Percentiles rank a stretch among this genome's conserved stretches.
These are phyloP conservation scores for Acleris sparsana DNA, from an alignment of 2,888 invertebrate species.

Conservation along the genomic window DNA sequence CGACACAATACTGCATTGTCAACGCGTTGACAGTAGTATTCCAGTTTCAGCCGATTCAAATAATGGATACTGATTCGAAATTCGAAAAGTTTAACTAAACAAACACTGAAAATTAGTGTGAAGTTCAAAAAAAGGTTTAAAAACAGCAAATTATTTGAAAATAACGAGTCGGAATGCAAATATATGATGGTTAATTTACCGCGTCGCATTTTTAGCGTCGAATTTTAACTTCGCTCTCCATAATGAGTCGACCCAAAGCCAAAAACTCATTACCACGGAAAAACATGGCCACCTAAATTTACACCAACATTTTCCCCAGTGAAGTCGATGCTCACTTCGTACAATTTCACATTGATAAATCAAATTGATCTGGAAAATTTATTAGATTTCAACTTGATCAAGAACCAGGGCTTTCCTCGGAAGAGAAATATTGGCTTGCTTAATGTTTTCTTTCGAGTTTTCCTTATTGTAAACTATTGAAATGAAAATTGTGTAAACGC, in stretches of 20 bases:
- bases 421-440: constrained; percentile 6
- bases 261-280: constrained; percentile 29
- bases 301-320: not conserved
- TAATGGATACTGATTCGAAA: too few species aligned
- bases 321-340: constrained; percentile 2
- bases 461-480: constrained; percentile 5
- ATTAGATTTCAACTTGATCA: constrained; percentile 29
- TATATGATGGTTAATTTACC: constrained; percentile 1
- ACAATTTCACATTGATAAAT: constrained; percentile 15
- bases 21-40: too few species aligned
- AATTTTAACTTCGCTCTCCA: constrained; percentile 22
- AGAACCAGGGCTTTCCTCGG: not conserved
- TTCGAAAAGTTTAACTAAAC: too few species aligned
- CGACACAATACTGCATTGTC: too few species aligned
- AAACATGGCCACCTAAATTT: constrained; percentile 11
- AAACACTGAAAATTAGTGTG: too few species aligned
- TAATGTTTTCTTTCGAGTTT: not conserved
- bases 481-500: not conserved
- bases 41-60: too few species aligned
- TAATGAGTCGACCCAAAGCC: constrained; percentile 29
- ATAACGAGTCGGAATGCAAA: not conserved
- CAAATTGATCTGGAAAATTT: constrained; percentile 23
- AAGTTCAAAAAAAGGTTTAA: too few species aligned
- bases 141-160: too few species aligned
- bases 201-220: constrained; percentile 9